Evolutionary conservation across 2,888 invertebrate species (phyloP).

Genomic region (Plemyria rubiginata): DNA sequence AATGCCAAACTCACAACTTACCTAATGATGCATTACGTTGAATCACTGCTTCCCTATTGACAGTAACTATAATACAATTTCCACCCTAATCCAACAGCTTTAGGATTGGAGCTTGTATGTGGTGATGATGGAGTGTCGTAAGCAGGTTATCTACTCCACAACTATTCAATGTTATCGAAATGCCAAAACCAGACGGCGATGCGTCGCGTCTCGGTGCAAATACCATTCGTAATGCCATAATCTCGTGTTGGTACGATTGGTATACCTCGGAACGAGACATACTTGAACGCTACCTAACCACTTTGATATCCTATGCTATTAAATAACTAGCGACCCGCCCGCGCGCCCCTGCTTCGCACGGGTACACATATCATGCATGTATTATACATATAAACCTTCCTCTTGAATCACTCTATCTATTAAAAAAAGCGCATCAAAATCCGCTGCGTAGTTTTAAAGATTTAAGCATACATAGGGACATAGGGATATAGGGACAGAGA

Average conservation of each 20-base stretch:
- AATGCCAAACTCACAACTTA: slow-evolving; percentile 67
- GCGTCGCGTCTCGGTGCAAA: slow-evolving; percentile 17
- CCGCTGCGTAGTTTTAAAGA: no score
- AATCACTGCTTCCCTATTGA: slow-evolving; percentile 54
- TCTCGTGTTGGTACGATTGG: slow-evolving; percentile 10
- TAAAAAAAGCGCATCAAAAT: no score
- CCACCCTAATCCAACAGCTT: slow-evolving; percentile 19
- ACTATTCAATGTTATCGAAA: slow-evolving; percentile 59
- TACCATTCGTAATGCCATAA: slow-evolving; percentile 20
- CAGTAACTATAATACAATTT: slow-evolving; percentile 31
- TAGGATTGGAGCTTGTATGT: slow-evolving; percentile 8
- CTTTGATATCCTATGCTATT: neutral
- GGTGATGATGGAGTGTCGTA: slow-evolving; percentile 44
- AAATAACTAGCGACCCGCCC: no score
- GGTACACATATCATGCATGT: no score
- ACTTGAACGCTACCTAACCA: neutral
- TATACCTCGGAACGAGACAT: slow-evolving; percentile 9
- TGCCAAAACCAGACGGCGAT: slow-evolving; percentile 50
- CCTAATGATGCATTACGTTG: slow-evolving; percentile 65
- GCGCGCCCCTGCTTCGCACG: no score
- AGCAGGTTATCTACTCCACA: slow-evolving; percentile 57
- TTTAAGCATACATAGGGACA: no score
- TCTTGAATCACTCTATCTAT: no score
- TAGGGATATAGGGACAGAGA: no score
- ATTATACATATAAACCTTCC: no score